Evolutionary conservation across 2,113 vertebrate genomes (phyloP).

Genomic region (Danio rerio): DNA sequence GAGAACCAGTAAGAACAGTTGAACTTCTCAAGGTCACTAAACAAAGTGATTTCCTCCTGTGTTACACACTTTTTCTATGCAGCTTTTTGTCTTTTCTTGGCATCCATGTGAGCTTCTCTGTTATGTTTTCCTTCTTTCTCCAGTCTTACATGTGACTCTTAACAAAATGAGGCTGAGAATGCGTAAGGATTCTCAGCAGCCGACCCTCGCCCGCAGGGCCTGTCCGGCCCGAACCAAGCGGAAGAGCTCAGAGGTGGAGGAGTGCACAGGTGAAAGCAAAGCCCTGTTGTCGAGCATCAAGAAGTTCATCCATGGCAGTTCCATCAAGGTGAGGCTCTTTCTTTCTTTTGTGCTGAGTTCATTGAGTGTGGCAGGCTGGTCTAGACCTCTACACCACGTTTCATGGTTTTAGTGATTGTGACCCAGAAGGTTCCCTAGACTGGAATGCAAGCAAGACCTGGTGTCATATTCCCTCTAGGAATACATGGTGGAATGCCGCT

Average conservation of each 20-base stretch:
- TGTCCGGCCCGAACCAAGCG: conserved; percentile 86
- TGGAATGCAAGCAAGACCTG: conserved; percentile 62
- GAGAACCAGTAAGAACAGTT: neutral
- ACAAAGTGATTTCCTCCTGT: neutral
- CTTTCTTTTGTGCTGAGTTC: no score
- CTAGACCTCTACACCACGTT: neutral
- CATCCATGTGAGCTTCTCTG: neutral
- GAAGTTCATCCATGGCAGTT: conserved; percentile 77
- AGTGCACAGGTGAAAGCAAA: conserved; percentile 68
- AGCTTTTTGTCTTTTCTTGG: neutral
- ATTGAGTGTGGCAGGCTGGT: neutral
- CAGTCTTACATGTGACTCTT: conserved; percentile 89
- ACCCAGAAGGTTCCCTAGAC: conserved; percentile 49
- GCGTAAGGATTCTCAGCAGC: conserved; percentile 94
- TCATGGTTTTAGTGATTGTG: neutral
- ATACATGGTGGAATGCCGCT: conserved; percentile 71
- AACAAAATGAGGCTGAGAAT: conserved; percentile 98
- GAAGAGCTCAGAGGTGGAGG: conserved; percentile 82
- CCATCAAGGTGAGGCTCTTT: conserved; percentile 80
- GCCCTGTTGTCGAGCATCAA: conserved; percentile 78
- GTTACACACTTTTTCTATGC: neutral
- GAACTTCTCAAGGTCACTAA: conserved; percentile 15
- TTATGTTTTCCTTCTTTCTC: conserved; percentile 44
- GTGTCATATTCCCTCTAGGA: conserved; percentile 74
- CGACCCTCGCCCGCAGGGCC: conserved; percentile 79